These are phyloP conservation scores for Caenorhabditis brenneri DNA, from an alignment of 1,140 invertebrate genomes.

Conservation along the genomic window DNA sequence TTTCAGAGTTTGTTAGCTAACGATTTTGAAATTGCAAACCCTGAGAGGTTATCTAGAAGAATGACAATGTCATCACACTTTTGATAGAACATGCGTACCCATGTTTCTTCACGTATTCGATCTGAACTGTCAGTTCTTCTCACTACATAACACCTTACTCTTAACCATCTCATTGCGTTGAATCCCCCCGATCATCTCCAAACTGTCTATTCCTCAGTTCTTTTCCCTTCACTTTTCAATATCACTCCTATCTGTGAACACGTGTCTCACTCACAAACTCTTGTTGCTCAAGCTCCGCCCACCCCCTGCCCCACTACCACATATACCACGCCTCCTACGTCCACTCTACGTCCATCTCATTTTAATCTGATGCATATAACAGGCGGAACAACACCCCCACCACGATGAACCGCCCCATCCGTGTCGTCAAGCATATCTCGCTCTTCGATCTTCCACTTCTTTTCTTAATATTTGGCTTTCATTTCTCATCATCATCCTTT, in stretches of 20 bases:
- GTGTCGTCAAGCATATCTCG: conserved; percentile 23
- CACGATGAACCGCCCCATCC: conserved; percentile 35
- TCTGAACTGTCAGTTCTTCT: too few relatives aligned
- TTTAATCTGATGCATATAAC: not conserved
- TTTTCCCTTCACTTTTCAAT: not conserved
- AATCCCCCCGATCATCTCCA: too few relatives aligned
- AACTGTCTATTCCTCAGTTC: not conserved
- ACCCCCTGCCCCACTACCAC: not conserved
- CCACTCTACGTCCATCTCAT: not conserved
- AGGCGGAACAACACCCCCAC: conserved; percentile 7
- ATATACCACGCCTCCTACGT: not conserved
- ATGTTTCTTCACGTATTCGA: too few relatives aligned
- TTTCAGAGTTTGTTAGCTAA: too few relatives aligned
- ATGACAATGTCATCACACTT: too few relatives aligned
- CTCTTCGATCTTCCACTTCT: conserved; percentile 29
- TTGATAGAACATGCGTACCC: too few relatives aligned
- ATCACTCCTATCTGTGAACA: not conserved
- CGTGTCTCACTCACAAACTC: not conserved
- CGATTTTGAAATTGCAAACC: too few relatives aligned
- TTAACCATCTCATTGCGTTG: too few relatives aligned
- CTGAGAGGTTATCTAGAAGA: too few relatives aligned
- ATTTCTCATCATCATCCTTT: not conserved
- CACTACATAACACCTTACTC: too few relatives aligned
- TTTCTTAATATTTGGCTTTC: conserved; percentile 43
- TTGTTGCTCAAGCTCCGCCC: not conserved